A percentile compares a stretch with the other conserved stretches of the same genome.
Evolutionary conservation across 2,797 vertebrate species (phyloP).

Genomic region (Leptodactylus fallax): DNA sequence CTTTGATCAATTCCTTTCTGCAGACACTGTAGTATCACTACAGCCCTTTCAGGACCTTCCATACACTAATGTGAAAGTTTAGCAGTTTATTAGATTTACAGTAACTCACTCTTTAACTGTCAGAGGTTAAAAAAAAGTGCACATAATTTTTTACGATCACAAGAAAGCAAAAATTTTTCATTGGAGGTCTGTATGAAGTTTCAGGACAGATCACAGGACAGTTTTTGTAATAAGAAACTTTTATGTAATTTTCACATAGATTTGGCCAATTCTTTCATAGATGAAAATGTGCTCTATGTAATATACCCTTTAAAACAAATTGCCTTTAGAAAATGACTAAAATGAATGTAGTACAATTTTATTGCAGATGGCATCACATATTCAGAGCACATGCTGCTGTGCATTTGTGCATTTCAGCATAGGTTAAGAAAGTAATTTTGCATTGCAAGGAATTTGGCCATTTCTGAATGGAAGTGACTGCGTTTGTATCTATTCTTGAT

Average conservation of each 20-base stretch:
- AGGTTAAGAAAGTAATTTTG: constrained; percentile 43
- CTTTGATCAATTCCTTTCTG: too few species aligned
- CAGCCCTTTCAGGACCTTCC: too few species aligned
- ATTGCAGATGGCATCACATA: not conserved
- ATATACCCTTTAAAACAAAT: not conserved
- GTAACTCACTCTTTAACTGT: not conserved
- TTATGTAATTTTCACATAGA: not conserved
- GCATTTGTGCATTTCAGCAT: constrained; percentile 37
- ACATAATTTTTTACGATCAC: too few species aligned
- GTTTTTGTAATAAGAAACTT: not conserved
- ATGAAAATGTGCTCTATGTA: not conserved
- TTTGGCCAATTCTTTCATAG: not conserved
- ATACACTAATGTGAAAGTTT: too few species aligned
- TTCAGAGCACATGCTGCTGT: not conserved
- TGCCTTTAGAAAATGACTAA: not conserved
- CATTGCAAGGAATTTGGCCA: not conserved
- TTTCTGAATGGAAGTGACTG: constrained; percentile 18
- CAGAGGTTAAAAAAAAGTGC: not conserved
- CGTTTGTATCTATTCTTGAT: constrained; percentile 27
- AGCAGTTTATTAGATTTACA: not conserved
- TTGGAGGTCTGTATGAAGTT: not conserved
- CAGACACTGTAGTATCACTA: too few species aligned
- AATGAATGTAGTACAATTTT: constrained; percentile 11
- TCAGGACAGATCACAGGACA: not conserved
- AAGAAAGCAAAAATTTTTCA: too few species aligned